Evolutionary conservation across 1,140 invertebrate species (phyloP).

Genomic region (Lucilia sericata): DNA sequence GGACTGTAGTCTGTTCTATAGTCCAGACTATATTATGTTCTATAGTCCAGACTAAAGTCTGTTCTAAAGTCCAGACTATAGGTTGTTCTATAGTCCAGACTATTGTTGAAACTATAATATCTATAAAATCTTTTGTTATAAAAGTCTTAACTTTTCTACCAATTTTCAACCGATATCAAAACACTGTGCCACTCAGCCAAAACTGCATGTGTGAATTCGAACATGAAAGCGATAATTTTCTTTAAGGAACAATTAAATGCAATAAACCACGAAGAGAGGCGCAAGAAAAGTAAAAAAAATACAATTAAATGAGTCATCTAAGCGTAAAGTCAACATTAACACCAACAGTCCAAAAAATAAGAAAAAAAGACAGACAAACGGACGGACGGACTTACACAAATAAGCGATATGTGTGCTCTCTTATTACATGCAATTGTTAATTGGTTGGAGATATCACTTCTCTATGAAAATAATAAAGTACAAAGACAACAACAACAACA

Average conservation of each 20-base stretch:
- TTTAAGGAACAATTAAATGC: conserved; percentile 27
- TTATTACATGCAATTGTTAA: conserved; percentile 13
- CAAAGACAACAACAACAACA: background rate
- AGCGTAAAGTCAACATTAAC: conserved; percentile 8
- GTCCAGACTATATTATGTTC: no score
- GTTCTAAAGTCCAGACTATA: no score
- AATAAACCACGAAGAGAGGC: background rate
- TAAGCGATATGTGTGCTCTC: background rate
- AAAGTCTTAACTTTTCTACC: no score
- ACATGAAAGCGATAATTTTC: conserved; percentile 16
- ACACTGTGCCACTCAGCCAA: background rate
- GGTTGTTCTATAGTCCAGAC: no score
- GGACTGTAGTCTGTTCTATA: no score
- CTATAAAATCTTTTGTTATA: no score
- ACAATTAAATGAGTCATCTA: conserved; percentile 18
- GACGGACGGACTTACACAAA: background rate
- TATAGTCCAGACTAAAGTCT: no score
- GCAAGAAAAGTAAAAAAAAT: background rate
- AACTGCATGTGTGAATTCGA: background rate
- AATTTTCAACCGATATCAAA: no score
- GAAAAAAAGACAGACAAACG: background rate
- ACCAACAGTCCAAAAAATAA: background rate
- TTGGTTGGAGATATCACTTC: background rate
- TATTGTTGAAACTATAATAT: no score
- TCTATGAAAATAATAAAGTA: background rate